Percentiles rank a stretch among this genome's conserved stretches.
Conservation (phyloP, 1,140 invertebrate species). For the Drosophila kepulauana region DNA sequence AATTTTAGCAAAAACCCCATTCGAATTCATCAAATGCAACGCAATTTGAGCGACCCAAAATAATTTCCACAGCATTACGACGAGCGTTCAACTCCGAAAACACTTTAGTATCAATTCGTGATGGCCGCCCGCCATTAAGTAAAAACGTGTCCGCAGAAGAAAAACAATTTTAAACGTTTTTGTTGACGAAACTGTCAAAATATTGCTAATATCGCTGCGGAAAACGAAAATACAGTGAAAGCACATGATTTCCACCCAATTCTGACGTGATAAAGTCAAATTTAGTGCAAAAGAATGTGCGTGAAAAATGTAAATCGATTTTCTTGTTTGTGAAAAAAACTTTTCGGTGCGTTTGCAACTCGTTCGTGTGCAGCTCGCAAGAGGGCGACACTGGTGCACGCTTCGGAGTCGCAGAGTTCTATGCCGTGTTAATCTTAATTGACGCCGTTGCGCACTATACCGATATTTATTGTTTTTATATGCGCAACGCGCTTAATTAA, state of each 20-base stretch:
- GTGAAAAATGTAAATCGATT: constrained; percentile 84
- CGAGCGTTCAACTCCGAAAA: constrained; percentile 70
- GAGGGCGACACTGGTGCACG: constrained; percentile 49
- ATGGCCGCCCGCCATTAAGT: constrained; percentile 82
- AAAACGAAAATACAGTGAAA: constrained; percentile 61
- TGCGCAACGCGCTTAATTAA: background rate
- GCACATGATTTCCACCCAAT: constrained; percentile 51
- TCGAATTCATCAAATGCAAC: constrained; percentile 57
- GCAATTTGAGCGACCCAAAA: constrained; percentile 60
- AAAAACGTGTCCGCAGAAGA: constrained; percentile 84
- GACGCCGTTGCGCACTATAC: constrained; percentile 31
- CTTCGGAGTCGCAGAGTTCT: constrained; percentile 59
- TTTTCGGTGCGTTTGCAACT: constrained; percentile 46
- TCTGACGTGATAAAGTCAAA: constrained; percentile 33
- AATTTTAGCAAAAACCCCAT: constrained; percentile 56
- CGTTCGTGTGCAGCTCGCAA: constrained; percentile 43
- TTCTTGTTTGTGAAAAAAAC: constrained; percentile 81
- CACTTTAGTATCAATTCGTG: constrained; percentile 66
- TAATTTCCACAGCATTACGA: constrained; percentile 67
- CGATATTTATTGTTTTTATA: constrained; percentile 26
- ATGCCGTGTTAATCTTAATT: constrained; percentile 27
- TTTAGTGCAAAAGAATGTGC: constrained; percentile 71
- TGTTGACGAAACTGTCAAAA: constrained; percentile 64
- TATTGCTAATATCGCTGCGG: constrained; percentile 66
- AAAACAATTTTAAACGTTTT: constrained; percentile 76